phyloP scores from a whole-genome alignment of 2,888 invertebrate genomes.

The Campoletis raptor region DNA sequence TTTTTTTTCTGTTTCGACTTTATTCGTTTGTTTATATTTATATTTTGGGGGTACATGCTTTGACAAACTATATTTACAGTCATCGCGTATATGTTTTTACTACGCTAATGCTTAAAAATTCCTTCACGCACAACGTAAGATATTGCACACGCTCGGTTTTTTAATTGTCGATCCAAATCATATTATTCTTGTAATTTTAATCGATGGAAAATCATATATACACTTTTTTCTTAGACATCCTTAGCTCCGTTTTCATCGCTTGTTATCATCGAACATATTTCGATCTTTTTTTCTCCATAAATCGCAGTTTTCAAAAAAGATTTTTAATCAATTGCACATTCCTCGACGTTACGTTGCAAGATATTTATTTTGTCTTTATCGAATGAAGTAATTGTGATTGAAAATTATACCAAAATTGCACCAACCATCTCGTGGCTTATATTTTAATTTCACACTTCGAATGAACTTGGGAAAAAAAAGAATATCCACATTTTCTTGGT shows the following conservation, averaged over 20 bases:
- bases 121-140: conserved; percentile 39
- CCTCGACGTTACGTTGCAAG: background rate
- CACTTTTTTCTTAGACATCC: background rate
- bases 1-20: conserved; percentile 10
- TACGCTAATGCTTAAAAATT: conserved; percentile 48
- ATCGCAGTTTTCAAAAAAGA: background rate
- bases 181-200: background rate
- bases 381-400: background rate
- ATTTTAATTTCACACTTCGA: background rate
- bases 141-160: background rate
- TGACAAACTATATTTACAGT: conserved; percentile 65
- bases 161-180: background rate
- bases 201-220: background rate
- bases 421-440: background rate
- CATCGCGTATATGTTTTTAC: conserved; percentile 30
- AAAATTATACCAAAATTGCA: background rate
- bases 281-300: background rate
- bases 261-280: background rate
- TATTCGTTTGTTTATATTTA: conserved; percentile 28
- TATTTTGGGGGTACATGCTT: conserved; percentile 58
- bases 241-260: background rate
- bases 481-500: background rate
- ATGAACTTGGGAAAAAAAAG: background rate
- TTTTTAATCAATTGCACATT: background rate
- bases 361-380: background rate